These are phyloP conservation scores for Lycodopsis pacificus DNA, from an alignment of 2,797 vertebrate species.

Conservation along the genomic window DNA sequence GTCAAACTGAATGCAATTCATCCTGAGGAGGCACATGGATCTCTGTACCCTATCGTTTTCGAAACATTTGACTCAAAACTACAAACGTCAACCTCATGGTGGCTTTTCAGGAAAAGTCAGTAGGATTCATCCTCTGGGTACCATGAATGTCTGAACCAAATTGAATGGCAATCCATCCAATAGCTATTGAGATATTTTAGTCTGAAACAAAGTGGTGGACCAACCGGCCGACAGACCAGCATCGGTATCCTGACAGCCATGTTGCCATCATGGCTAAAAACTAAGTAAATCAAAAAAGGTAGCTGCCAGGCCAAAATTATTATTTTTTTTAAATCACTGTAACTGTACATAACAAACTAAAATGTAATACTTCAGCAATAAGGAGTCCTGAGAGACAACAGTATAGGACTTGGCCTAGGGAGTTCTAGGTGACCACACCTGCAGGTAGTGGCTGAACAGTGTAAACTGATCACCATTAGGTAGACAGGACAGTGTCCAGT, in stretches of 20 bases:
- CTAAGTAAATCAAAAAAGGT: background rate
- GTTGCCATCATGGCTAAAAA: background rate
- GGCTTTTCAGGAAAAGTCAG: background rate
- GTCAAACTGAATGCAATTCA: background rate
- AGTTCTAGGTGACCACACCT: constrained; percentile 28
- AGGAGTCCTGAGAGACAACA: constrained; percentile 6
- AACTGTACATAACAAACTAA: constrained; percentile 11
- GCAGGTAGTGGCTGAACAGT: constrained; percentile 11
- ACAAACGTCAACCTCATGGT: background rate
- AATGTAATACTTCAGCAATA: constrained; percentile 25
- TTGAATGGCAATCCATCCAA: background rate
- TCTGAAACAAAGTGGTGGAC: background rate
- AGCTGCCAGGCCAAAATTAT: background rate
- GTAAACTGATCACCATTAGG: constrained; percentile 15
- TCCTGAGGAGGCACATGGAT: background rate
- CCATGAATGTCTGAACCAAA: background rate
- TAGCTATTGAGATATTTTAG: background rate
- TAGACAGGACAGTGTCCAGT: constrained; percentile 14
- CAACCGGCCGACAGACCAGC: background rate
- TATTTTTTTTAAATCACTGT: no score
- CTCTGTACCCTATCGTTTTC: background rate
- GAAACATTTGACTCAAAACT: background rate
- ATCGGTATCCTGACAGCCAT: background rate
- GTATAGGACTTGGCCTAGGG: constrained; percentile 16
- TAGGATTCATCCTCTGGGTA: background rate